Evolutionary conservation across 2,797 vertebrate species (phyloP).

Genomic region (Siniperca scherzeri): DNA sequence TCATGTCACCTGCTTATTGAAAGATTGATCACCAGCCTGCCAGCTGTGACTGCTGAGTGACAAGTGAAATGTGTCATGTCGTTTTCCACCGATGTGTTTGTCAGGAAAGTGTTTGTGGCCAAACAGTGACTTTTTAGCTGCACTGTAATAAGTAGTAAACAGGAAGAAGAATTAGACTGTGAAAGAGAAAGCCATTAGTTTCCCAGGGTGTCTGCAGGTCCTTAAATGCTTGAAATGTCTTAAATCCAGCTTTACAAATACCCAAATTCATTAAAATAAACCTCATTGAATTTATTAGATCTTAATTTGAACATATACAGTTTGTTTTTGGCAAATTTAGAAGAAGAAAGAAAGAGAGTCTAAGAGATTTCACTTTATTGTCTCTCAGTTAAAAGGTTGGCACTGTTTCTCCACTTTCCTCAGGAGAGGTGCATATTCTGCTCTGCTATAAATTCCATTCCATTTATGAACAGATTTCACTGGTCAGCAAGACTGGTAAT

Average conservation of each 20-base stretch:
- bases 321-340: slow-evolving; percentile 30
- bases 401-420: slow-evolving; percentile 61
- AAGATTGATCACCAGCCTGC: slow-evolving; percentile 82
- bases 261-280: slow-evolving; percentile 15
- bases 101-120: slow-evolving; percentile 74
- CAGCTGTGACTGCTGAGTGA: slow-evolving; percentile 80
- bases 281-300: background rate
- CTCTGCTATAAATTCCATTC: slow-evolving; percentile 84
- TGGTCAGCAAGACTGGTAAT: slow-evolving; percentile 89
- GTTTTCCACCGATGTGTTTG: slow-evolving; percentile 79
- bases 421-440: slow-evolving; percentile 64
- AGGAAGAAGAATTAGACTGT: slow-evolving; percentile 16
- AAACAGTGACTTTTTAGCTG: slow-evolving; percentile 74
- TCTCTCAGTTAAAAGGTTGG: slow-evolving; percentile 59
- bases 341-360: slow-evolving; percentile 23
- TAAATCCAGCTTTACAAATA: slow-evolving; percentile 13
- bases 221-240: slow-evolving; percentile 1
- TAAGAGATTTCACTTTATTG: slow-evolving; percentile 16
- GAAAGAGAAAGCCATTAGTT: slow-evolving; percentile 13
- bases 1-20: slow-evolving; percentile 77
- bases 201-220: slow-evolving; percentile 12
- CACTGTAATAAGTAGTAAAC: slow-evolving; percentile 68
- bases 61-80: slow-evolving; percentile 83
- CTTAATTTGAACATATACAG: background rate
- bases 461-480: slow-evolving; percentile 90